These are phyloP conservation scores for Caerostris extrusa DNA, from an alignment of 1,140 invertebrate species.

Conservation along the genomic window DNA sequence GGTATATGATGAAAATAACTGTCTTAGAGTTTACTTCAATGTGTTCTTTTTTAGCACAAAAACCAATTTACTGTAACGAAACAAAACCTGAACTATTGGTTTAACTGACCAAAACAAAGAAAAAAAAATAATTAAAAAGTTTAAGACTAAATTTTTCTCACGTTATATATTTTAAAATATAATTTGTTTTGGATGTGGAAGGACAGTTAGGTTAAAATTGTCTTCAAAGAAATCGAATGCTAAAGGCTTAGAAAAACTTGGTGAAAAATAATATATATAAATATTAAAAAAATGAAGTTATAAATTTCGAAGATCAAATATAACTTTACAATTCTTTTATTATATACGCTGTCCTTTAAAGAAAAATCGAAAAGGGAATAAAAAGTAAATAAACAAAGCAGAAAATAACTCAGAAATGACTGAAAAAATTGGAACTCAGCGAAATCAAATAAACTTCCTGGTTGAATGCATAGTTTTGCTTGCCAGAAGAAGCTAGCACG, in stretches of 20 bases:
- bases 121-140: not conserved
- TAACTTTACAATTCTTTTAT: not conserved
- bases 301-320: constrained; percentile 7
- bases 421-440: constrained; percentile 11
- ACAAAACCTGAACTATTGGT: not conserved
- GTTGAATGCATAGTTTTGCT: constrained; percentile 22
- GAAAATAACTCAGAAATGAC: not conserved
- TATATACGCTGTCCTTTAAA: not conserved
- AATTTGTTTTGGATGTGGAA: no score
- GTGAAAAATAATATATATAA: not conserved
- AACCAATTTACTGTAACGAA: not conserved
- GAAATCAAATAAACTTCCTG: constrained; percentile 21
- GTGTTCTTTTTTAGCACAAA: not conserved
- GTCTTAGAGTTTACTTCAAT: not conserved
- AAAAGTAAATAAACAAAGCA: not conserved
- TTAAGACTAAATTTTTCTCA: not conserved
- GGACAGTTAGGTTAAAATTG: not conserved
- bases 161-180: no score
- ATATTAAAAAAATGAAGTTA: not conserved
- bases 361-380: not conserved
- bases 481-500: no score
- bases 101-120: not conserved
- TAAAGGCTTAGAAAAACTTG: not conserved
- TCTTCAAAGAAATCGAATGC: not conserved
- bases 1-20: not conserved